These are phyloP conservation scores for Lepus europaeus DNA, from an alignment of 2,113 vertebrate genomes.

Conservation along the genomic window DNA sequence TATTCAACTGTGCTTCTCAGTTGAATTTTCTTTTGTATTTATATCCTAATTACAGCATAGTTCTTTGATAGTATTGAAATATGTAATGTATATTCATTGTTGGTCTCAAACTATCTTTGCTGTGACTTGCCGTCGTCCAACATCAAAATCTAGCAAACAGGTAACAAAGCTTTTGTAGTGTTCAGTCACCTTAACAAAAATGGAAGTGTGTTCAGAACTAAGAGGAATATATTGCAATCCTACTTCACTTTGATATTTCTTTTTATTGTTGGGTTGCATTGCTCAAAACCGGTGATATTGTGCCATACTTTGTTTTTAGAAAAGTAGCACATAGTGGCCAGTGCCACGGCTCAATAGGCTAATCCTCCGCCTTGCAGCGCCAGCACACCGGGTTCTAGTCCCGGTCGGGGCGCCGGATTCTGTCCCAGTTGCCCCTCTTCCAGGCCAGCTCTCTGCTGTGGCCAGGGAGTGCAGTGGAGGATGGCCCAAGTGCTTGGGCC, in stretches of 20 bases:
- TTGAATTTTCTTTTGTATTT: slow-evolving; percentile 40
- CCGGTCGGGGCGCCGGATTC: no score
- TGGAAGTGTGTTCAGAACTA: not conserved
- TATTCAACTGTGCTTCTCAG: not conserved
- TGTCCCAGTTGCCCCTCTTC: no score
- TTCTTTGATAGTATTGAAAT: slow-evolving; percentile 42
- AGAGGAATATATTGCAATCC: not conserved
- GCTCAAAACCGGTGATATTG: not conserved
- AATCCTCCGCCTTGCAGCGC: no score
- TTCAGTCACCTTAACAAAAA: not conserved
- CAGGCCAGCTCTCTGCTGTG: no score
- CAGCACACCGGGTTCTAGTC: no score
- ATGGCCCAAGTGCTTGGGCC: no score
- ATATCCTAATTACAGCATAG: not conserved
- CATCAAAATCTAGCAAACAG: slow-evolving; percentile 29
- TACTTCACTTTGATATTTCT: not conserved
- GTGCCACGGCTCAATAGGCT: no score
- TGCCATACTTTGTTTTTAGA: not conserved
- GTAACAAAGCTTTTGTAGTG: not conserved
- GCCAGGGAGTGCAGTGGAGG: no score
- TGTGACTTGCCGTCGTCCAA: slow-evolving; percentile 49
- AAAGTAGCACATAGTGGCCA: not conserved
- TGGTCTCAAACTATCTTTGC: slow-evolving; percentile 29
- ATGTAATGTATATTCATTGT: not conserved
- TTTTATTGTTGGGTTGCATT: not conserved